Evolutionary conservation across 2,888 invertebrate genomes (phyloP).

Genomic region (Xanthorhoe designata): DNA sequence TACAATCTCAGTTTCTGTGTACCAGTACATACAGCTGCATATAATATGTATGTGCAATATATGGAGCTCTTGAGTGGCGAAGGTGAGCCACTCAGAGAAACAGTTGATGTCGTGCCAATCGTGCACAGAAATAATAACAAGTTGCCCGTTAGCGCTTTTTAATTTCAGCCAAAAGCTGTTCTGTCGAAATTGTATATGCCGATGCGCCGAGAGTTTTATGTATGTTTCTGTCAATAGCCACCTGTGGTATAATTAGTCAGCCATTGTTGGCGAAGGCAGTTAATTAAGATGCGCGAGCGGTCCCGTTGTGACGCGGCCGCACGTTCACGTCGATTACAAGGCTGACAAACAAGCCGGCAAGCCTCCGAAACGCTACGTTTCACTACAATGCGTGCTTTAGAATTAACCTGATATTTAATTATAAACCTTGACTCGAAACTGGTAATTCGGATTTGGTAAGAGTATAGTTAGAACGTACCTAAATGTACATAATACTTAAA

Average conservation of each 20-base stretch:
- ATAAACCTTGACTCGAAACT: slow-evolving; percentile 38
- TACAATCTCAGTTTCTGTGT: slow-evolving; percentile 39
- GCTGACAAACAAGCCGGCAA: slow-evolving; percentile 47
- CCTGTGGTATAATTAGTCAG: slow-evolving; percentile 69
- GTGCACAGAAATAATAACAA: slow-evolving; percentile 56
- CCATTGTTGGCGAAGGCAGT: slow-evolving; percentile 66
- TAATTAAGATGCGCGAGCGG: slow-evolving; percentile 76
- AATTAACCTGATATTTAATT: slow-evolving; percentile 40
- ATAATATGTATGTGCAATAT: slow-evolving; percentile 44
- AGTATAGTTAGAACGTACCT: not conserved
- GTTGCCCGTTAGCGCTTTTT: slow-evolving; percentile 47
- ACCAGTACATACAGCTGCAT: slow-evolving; percentile 14
- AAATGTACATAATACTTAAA: not conserved
- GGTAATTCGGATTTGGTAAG: slow-evolving; percentile 26
- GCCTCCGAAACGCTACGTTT: slow-evolving; percentile 40
- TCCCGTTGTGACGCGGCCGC: slow-evolving; percentile 60
- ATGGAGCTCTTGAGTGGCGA: slow-evolving; percentile 58
- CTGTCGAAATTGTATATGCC: slow-evolving; percentile 29
- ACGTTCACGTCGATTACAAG: slow-evolving; percentile 75
- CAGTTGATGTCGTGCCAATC: slow-evolving; percentile 75
- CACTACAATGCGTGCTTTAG: slow-evolving; percentile 32
- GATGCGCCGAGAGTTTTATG: slow-evolving; percentile 14
- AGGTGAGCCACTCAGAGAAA: slow-evolving; percentile 68
- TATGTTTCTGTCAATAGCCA: slow-evolving; percentile 52
- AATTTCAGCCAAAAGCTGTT: slow-evolving; percentile 33